Evolutionary conservation across 1,140 invertebrate species (phyloP).

Genomic region (Camponotus pennsylvanicus): DNA sequence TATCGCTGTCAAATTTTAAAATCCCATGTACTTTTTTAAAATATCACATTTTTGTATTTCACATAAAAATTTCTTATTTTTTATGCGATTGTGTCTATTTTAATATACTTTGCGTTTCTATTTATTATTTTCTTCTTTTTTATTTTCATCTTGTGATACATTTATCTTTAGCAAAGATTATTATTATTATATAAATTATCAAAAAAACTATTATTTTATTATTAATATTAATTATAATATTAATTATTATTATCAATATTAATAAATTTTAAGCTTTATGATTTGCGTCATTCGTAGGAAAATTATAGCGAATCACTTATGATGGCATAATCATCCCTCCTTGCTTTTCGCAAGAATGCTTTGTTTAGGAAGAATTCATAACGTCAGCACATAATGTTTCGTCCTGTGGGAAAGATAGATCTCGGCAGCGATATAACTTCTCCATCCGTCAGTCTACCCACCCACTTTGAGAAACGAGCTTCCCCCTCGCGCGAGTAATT

Average conservation of each 20-base stretch:
- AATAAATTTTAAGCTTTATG: not conserved
- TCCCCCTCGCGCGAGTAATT: conserved; percentile 72
- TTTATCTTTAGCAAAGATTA: not conserved
- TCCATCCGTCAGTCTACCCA: conserved; percentile 49
- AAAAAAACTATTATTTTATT: not conserved
- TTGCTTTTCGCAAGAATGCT: conserved; percentile 14
- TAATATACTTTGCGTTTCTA: not conserved
- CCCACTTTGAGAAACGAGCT: conserved; percentile 72
- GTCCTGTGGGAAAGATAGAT: conserved; percentile 40
- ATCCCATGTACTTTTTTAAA: not conserved
- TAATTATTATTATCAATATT: not conserved
- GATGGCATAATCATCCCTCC: not conserved
- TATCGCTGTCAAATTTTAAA: not conserved
- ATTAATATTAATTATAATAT: not conserved
- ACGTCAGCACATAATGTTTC: conserved; percentile 21
- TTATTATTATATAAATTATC: not conserved
- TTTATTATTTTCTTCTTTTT: not conserved
- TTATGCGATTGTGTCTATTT: not conserved
- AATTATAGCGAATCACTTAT: not conserved
- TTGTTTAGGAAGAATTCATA: conserved; percentile 48
- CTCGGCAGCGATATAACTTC: conserved; percentile 68
- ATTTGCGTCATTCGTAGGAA: not conserved
- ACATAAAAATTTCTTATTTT: not conserved
- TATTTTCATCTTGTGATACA: not conserved
- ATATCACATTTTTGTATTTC: not conserved